A percentile compares a stretch with the other conserved stretches of the same genome.
These are phyloP conservation scores for Bathynomus jamesi DNA, from an alignment of 1,140 invertebrate genomes.

Conservation along the genomic window DNA sequence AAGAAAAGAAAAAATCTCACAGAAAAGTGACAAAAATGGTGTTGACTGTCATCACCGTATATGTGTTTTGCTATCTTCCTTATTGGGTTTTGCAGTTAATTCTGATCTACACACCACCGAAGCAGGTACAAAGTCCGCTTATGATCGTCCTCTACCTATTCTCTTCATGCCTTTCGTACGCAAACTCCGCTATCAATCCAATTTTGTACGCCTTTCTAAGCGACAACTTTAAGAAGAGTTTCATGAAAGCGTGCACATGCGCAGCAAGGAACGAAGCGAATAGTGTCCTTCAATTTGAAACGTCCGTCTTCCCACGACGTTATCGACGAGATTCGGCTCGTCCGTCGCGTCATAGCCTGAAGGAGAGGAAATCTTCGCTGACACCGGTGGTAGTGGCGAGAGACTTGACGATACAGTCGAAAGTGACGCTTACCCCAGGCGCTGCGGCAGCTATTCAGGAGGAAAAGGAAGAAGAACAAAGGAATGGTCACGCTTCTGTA, in stretches of 20 bases:
- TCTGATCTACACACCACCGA: constrained; percentile 58
- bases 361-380: constrained; percentile 4
- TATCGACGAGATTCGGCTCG: constrained; percentile 42
- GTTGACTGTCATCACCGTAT: constrained; percentile 89
- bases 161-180: constrained; percentile 83
- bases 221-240: constrained; percentile 92
- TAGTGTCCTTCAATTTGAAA: constrained; percentile 76
- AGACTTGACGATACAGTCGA: background rate
- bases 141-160: constrained; percentile 70
- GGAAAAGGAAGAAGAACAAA: background rate
- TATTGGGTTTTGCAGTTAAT: constrained; percentile 82
- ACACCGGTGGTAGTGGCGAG: background rate
- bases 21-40: constrained; percentile 89
- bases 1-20: constrained; percentile 86
- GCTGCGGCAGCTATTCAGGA: background rate
- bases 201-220: constrained; percentile 91
- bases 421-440: background rate
- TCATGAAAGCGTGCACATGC: constrained; percentile 65
- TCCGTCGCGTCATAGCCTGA: constrained; percentile 21
- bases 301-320: constrained; percentile 73
- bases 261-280: constrained; percentile 61
- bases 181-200: constrained; percentile 95
- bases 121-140: constrained; percentile 59
- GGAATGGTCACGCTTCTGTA: background rate
- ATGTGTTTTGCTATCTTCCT: constrained; percentile 92